Base-by-base conservation (phyloP, 2,888 invertebrate genomes). In the Sphaerophoria rueppellii region DNA sequence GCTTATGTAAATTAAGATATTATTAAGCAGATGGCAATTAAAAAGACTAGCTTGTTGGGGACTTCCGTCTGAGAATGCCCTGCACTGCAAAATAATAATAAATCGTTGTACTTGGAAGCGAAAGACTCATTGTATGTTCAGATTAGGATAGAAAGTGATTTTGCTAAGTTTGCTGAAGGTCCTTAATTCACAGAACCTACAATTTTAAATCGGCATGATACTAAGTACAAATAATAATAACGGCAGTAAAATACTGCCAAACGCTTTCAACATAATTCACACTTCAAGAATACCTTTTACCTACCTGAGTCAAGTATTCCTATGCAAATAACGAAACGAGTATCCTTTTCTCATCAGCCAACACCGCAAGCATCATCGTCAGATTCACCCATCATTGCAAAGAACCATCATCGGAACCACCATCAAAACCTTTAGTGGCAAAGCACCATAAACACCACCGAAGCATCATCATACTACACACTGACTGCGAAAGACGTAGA, bases 401-500 rank as follows among this genome's bases (percentile, higher is more conserved):
- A 70, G 54, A 79, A 74, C 24, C 60, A 76, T 65, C 79, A 80
- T 67, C 24, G 24, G 24, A 24, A 71, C 67, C 73, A 76, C 48
- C 35, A 35, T 35, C 65, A 55, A 37, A 40, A 58, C 58, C 40
- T 40, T 7, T 40, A 9, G 6, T 40, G n/a, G 60, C 60, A 60
- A 60, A 60, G 60, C 43, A 60, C 40, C 60, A 60, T 60, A 34
- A 46, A 70, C 72, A 46, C 6, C 43, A 43, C 6, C 63, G 52
- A 72, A 85, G 63, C 85, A 77, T 81, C 85, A 77, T 77, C 80
- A 77, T 2, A 24, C 24, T 24, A 24, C 24, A 24, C 24, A 1
- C 55, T 58, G 75, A 85, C 85, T 85, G 85, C 81, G 76, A 85
- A 85, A 85, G 85, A 85, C 85, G 73, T 85, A 73, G 73, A 81